Conservation (phyloP, 1,140 invertebrate species). For the Bombus cullumanus region DNA sequence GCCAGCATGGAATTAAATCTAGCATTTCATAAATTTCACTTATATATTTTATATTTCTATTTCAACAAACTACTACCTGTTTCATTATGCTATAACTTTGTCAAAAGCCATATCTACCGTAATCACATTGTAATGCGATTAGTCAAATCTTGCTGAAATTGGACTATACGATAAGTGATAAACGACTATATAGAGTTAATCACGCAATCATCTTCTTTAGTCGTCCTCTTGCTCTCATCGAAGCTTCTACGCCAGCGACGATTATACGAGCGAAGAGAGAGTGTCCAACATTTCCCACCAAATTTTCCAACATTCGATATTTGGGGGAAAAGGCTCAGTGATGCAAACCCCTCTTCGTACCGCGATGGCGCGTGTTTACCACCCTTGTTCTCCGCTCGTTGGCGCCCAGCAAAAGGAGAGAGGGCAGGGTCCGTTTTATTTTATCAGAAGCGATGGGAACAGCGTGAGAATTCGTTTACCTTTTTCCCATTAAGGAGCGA, state of each 20-base stretch:
- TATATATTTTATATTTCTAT: neutral
- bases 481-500: slow-evolving; percentile 74
- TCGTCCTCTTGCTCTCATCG: neutral
- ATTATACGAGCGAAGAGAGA: neutral
- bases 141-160: too few species aligned
- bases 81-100: too few species aligned
- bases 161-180: too few species aligned
- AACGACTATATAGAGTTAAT: neutral
- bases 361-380: slow-evolving; percentile 32
- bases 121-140: too few species aligned
- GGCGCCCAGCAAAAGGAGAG: slow-evolving; percentile 21
- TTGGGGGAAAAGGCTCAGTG: neutral
- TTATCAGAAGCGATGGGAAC: slow-evolving; percentile 69
- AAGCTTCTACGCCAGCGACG: neutral
- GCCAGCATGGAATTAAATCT: neutral
- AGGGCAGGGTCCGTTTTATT: slow-evolving; percentile 67
- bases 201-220: neutral
- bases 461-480: slow-evolving; percentile 77
- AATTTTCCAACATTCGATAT: slow-evolving; percentile 27
- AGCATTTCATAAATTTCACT: neutral
- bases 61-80: neutral
- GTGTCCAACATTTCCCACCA: slow-evolving; percentile 18
- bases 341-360: slow-evolving; percentile 47
- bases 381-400: slow-evolving; percentile 36
- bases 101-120: too few species aligned